Evolutionary conservation across 30 jellyfish, hydroid and myxozoan species (phyloP).

Genomic region (Aurelia aurita complex sp. Pacific): DNA sequence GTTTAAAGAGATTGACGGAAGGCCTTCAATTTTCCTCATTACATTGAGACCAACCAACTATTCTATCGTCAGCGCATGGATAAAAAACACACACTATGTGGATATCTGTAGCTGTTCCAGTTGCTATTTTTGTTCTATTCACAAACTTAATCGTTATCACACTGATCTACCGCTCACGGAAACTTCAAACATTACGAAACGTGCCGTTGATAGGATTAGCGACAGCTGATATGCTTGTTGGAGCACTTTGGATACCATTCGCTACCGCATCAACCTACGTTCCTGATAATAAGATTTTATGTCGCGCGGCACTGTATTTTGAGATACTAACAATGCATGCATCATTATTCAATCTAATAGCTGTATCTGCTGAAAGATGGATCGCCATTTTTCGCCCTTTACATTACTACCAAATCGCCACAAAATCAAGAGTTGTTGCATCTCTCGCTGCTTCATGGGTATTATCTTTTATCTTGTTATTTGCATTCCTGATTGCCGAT

Average conservation of each 20-base stretch:
- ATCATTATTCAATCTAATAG: slow-evolving; percentile 51
- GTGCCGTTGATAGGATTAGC: slow-evolving; percentile 68
- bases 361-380: slow-evolving; percentile 69
- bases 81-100: slow-evolving; percentile 5
- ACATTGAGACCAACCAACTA: too few relatives aligned
- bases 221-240: slow-evolving; percentile 62
- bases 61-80: too few relatives aligned
- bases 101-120: slow-evolving; percentile 54
- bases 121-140: slow-evolving; percentile 38
- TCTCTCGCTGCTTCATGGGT: slow-evolving; percentile 39
- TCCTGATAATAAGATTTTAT: slow-evolving; percentile 35
- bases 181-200: slow-evolving; percentile 49
- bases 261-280: slow-evolving; percentile 46
- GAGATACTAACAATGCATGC: slow-evolving; percentile 69
- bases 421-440: slow-evolving; percentile 9
- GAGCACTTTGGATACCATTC: slow-evolving; percentile 55
- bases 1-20: too few relatives aligned
- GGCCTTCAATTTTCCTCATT: too few relatives aligned
- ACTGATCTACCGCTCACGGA: slow-evolving; percentile 19
- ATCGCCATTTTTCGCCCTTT: slow-evolving; percentile 58
- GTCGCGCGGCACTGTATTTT: slow-evolving; percentile 59
- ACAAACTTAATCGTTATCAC: slow-evolving; percentile 49
- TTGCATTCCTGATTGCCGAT: slow-evolving; percentile 24
- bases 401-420: slow-evolving; percentile 58
- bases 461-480: slow-evolving; percentile 25